Base-by-base conservation (phyloP, 2,888 invertebrate genomes). In the Synanthedon formicaeformis region DNA sequence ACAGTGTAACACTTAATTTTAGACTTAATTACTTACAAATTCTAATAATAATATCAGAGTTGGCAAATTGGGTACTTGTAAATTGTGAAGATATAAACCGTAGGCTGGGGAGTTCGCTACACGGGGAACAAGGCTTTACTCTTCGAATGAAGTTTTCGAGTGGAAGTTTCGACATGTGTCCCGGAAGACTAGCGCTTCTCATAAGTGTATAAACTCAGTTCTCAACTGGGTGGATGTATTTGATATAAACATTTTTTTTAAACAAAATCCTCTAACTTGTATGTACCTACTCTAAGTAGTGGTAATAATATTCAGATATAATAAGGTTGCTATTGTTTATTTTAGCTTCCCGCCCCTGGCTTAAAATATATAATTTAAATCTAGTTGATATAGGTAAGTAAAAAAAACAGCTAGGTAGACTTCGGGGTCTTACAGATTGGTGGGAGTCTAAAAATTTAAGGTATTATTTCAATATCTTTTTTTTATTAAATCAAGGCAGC, bases 151-250 rank as follows among this genome's bases (percentile, higher is more conserved):
- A 83, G 76, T 83, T 85, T 77, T 69, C 64, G 63, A 67, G 74
- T 59, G 61, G 67, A 83, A 84, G 73, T 84, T 84, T 73, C 73
- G 73, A 80, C 82, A 78, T 74, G 74, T 81, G 79, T 81, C 78
- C 67, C 74, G 68, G 66, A 71, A 77, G 73, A 69, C 69, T 71
- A 61, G 63, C 66, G 65, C 67, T 65, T 58, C 58, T 62, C 50
- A 34, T 50, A 50, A 34, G 45, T 45, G 14, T 45, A 45, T 14
- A 45, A 45, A 13, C 45, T 14, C 13, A 45, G 14, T 45, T 45
- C 45, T n/a, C 45, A 45, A 45, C 45, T n/a, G 45, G 13, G 45
- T 34, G 45, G 6, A 45, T 14, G 45, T 45, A 45, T 3, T 11
- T 45, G 14, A 45, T 45, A 10, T 34, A 34, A 34, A 34, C 34